Evolutionary conservation across 2,888 invertebrate genomes (phyloP).

Genomic region (Elmis aenea): DNA sequence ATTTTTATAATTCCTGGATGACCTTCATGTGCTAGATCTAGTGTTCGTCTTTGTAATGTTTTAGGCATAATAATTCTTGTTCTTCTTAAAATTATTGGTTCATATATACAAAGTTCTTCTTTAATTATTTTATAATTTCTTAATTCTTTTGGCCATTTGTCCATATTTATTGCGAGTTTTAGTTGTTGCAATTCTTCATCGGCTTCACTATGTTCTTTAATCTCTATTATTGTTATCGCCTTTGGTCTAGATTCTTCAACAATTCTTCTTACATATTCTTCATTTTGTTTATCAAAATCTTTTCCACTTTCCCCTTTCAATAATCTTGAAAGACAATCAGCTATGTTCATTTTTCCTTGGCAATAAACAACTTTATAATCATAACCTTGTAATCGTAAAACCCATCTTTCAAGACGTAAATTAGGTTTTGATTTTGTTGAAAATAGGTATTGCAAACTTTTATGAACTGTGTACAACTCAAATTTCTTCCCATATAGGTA

Average conservation of each 20-base stretch:
- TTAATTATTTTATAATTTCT: no score
- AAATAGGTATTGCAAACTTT: conserved; percentile 36
- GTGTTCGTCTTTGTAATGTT: conserved; percentile 10
- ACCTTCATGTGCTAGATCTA: conserved; percentile 25
- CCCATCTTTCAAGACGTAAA: conserved; percentile 22
- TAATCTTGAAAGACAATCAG: conserved; percentile 23
- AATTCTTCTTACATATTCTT: conserved; percentile 20
- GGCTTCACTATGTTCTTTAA: no score
- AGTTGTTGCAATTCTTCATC: no score
- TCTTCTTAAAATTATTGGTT: conserved; percentile 6
- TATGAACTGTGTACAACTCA: conserved; percentile 29
- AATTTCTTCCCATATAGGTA: conserved; percentile 25
- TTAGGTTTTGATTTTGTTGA: conserved; percentile 26
- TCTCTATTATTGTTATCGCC: no score
- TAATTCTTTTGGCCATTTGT: no score
- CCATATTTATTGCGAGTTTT: no score
- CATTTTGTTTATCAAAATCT: no score
- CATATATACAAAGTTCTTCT: not conserved
- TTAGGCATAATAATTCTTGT: conserved; percentile 12
- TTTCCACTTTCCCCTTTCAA: conserved; percentile 13
- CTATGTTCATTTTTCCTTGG: conserved; percentile 22
- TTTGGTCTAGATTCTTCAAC: no score
- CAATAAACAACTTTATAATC: conserved; percentile 17
- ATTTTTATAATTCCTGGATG: conserved; percentile 27
- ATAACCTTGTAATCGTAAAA: conserved; percentile 20